Conservation (phyloP, 1,140 invertebrate genomes). For the Apis cerana region DNA sequence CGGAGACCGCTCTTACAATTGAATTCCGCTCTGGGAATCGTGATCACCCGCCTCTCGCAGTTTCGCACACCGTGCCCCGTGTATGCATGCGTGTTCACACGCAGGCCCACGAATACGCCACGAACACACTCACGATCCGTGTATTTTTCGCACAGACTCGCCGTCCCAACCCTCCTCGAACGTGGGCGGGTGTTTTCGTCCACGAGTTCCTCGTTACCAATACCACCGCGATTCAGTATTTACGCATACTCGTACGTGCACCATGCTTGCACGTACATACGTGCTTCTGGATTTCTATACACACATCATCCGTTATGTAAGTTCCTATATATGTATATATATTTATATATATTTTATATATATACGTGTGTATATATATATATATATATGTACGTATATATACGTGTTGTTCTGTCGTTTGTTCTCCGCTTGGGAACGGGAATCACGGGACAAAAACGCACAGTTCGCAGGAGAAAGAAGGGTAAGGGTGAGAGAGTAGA, state of each 20-base stretch:
- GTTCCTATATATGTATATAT: neutral
- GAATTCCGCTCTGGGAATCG: constrained; percentile 63
- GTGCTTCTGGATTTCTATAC: constrained; percentile 4
- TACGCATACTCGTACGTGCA: constrained; percentile 3
- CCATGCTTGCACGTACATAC: neutral
- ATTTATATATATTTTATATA: neutral
- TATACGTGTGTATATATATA: neutral
- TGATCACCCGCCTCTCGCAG: constrained; percentile 52
- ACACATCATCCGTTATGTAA: constrained; percentile 2
- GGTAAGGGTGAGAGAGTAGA: neutral
- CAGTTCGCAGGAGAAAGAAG: constrained; percentile 29
- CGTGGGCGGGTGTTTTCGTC: neutral
- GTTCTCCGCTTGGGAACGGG: constrained; percentile 64
- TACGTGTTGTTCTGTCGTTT: constrained; percentile 51
- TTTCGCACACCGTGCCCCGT: constrained; percentile 20
- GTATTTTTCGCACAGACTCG: constrained; percentile 19
- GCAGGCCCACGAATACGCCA: no score
- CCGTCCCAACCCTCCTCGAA: constrained; percentile 4
- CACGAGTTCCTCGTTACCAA: neutral
- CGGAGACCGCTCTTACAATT: constrained; percentile 58
- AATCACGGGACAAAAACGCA: constrained; percentile 57
- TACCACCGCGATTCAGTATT: constrained; percentile 8
- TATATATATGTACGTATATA: no score
- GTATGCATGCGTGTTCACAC: constrained; percentile 5
- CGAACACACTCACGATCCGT: neutral